Conservation (phyloP, 1,140 invertebrate genomes). For the Sinella curviseta region DNA sequence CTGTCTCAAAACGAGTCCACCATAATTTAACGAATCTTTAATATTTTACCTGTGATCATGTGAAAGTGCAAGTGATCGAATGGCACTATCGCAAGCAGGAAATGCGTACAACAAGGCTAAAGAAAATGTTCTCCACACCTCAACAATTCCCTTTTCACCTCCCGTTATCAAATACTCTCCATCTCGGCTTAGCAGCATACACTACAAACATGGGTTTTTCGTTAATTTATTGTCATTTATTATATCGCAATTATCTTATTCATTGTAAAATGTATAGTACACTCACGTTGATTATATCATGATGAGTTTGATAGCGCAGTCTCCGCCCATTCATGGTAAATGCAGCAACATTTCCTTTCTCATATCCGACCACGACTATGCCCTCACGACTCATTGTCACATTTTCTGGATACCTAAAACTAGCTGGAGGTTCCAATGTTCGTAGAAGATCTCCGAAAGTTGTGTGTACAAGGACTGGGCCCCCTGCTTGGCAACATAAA, state of each 20-base stretch:
- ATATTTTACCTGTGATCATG: conserved; percentile 92
- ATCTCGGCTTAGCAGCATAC: conserved; percentile 90
- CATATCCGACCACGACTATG: conserved; percentile 92
- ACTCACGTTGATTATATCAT: conserved; percentile 88
- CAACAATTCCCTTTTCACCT: conserved; percentile 93
- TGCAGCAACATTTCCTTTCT: conserved; percentile 85
- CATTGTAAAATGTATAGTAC: not conserved
- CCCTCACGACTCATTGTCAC: conserved; percentile 93
- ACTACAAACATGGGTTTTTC: conserved; percentile 62
- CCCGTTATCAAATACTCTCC: conserved; percentile 97
- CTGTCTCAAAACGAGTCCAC: not conserved
- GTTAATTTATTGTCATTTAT: not conserved
- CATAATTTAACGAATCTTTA: conserved; percentile 67
- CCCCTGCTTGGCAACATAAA: conserved; percentile 63
- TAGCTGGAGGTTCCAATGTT: conserved; percentile 77
- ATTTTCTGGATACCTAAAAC: conserved; percentile 82
- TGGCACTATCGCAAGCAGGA: conserved; percentile 90
- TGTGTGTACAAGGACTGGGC: conserved; percentile 94
- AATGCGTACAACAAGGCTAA: conserved; percentile 95
- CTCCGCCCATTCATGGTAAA: conserved; percentile 89
- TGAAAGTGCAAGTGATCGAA: conserved; percentile 86
- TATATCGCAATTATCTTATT: not conserved
- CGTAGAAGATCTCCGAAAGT: conserved; percentile 96
- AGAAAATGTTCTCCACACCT: conserved; percentile 97
- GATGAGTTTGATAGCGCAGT: conserved; percentile 83